These are phyloP conservation scores for Aythya baeri DNA, from an alignment of 2,113 vertebrate species.

Conservation along the genomic window DNA sequence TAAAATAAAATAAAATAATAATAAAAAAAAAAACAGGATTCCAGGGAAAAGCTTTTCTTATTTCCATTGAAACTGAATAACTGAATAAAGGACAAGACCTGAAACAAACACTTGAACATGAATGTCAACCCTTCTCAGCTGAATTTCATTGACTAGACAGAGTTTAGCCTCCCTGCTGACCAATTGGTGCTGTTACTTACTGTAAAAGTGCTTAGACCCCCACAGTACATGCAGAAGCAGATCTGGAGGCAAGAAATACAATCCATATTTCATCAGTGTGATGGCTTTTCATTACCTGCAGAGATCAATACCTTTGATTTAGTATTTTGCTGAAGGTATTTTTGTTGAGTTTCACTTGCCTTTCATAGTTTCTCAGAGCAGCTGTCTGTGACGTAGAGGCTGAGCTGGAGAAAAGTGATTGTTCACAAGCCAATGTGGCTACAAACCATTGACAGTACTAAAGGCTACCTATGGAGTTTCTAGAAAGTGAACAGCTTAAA, in stretches of 20 bases:
- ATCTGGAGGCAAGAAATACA: fast-evolving
- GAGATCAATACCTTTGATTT: neutral
- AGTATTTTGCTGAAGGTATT: neutral
- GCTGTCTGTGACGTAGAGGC: neutral
- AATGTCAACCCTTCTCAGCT: neutral
- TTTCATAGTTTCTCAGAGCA: neutral
- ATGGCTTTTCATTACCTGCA: neutral
- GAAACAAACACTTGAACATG: neutral
- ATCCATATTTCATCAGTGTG: neutral
- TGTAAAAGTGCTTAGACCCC: neutral
- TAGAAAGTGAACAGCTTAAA: neutral
- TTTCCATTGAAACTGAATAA: neutral
- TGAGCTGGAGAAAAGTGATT: neutral
- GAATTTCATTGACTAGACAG: neutral
- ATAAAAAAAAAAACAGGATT: no score
- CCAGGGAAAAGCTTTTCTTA: neutral
- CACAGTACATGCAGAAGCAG: neutral
- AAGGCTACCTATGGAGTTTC: neutral
- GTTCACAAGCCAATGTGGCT: neutral
- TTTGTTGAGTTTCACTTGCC: neutral
- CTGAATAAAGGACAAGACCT: neutral
- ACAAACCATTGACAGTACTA: neutral
- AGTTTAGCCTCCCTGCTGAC: neutral
- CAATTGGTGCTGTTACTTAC: neutral
- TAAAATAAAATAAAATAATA: no score